Conservation (phyloP, 2,888 invertebrate genomes). For the Diploptera punctata region DNA sequence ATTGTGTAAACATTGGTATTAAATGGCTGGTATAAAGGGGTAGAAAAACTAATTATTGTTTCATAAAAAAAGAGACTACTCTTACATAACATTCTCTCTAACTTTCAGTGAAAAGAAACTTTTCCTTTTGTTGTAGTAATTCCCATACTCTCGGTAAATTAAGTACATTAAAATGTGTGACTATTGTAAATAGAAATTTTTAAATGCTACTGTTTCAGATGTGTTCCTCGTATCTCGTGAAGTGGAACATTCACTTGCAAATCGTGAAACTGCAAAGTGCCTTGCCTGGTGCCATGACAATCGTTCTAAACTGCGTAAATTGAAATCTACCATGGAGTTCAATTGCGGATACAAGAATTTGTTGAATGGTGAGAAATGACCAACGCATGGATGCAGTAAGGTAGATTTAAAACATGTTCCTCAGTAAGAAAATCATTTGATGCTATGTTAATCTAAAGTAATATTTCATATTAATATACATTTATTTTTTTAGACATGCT, state of each 20-base stretch:
- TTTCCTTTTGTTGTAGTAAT: no score
- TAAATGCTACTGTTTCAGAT: constrained; percentile 68
- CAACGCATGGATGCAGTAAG: constrained; percentile 88
- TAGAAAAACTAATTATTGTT: no score
- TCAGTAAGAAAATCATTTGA: neutral
- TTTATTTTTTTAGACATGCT: constrained; percentile 75
- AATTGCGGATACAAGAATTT: constrained; percentile 93
- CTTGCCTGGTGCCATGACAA: constrained; percentile 97
- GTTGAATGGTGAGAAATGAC: constrained; percentile 91
- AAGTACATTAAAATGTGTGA: no score
- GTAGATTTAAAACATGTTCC: constrained; percentile 48
- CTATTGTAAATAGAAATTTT: no score
- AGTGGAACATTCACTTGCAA: constrained; percentile 84
- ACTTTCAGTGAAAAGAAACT: no score
- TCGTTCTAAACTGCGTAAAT: constrained; percentile 91
- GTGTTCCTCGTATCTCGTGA: constrained; percentile 83
- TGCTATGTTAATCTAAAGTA: neutral
- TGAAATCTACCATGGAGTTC: constrained; percentile 95
- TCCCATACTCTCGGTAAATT: no score
- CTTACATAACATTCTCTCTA: no score
- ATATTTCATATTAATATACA: no score
- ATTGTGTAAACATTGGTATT: no score
- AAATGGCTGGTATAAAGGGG: no score
- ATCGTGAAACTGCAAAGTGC: constrained; percentile 86
- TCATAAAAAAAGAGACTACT: neutral